Base-by-base conservation (phyloP, 2,113 vertebrate genomes). In the Scopus umbretta region DNA sequence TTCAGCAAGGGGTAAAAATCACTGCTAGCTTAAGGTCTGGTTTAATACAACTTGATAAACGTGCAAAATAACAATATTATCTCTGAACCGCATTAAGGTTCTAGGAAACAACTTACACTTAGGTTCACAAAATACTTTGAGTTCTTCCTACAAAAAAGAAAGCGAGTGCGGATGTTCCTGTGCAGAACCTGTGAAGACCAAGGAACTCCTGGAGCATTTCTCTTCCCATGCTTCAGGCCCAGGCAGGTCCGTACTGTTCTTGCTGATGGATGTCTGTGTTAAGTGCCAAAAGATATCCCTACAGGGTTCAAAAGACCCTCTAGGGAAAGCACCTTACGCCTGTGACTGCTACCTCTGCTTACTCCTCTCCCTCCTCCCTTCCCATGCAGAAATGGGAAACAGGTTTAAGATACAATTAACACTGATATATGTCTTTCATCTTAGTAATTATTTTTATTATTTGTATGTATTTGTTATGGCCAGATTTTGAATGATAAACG, bases 361-460 rank as follows among this genome's bases (percentile, higher is more conserved):
- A 49, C 18, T 50, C 30, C 32, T 52, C 50, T 92, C 58, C 45
- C 80, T 36, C 55, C 55, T 84, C 40, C 10, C 59, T n/a, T 36
- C 18, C 11, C 19, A 68, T 0, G 2, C 25, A 88, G 45, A 90
- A 82, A 53, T 14, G 38, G 40, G 16, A 94, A 90, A 82, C 29
- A 58, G 52, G 36, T 75, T 76, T 82, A 67, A 43, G 96, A 82
- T 40, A 49, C 49, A 94, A 79, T 83, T 88, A 96, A 79, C 73
- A 49, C 52, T 61, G 12, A 89, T 89, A 8, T 14, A 8, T 19
- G 30, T 91, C 87, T 88, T 95, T 96, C 94, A 90, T 12, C 45
- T 82, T 16, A n/a, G 43, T 21, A 82, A 93, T 90, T 92, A 92
- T 42, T 94, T 92, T 88, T 93, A 72, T 85, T 87, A 89, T 80